Conservation (phyloP, 2,797 vertebrate species). For the Pangasius sanitwongsei region DNA sequence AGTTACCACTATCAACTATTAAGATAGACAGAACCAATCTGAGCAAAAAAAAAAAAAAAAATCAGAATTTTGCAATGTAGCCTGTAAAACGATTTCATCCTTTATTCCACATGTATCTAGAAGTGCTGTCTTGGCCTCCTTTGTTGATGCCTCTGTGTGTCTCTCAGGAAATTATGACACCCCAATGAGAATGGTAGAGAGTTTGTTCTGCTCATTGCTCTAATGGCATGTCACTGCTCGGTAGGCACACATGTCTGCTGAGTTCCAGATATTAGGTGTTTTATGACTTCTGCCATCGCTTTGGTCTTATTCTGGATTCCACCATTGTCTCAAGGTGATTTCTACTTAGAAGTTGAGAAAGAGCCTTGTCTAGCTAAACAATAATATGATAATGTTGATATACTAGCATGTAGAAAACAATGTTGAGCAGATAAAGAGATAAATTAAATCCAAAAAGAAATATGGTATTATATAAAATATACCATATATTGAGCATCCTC, state of each 20-base stretch:
- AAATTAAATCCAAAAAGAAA: neutral
- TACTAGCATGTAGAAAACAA: neutral
- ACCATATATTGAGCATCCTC: neutral
- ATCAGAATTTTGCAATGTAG: neutral
- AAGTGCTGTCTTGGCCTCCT: neutral
- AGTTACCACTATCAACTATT: neutral
- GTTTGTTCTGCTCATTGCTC: constrained; percentile 2
- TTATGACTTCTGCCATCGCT: constrained; percentile 23
- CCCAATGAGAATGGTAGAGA: constrained; percentile 5
- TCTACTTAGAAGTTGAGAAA: neutral
- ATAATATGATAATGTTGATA: neutral
- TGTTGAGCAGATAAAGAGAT: neutral
- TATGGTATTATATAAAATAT: neutral
- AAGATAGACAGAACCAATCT: neutral
- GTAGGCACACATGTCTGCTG: constrained; percentile 18
- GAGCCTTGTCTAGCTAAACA: neutral
- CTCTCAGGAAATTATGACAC: constrained; percentile 1
- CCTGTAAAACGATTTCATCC: neutral
- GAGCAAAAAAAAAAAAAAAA: neutral
- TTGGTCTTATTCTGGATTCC: constrained; percentile 5
- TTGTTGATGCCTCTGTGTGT: neutral
- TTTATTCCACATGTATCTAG: neutral
- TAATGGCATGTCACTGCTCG: constrained; percentile 20
- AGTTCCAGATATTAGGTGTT: constrained; percentile 40
- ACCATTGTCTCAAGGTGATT: constrained; percentile 20